A percentile compares a stretch with the other conserved stretches of the same genome.
Evolutionary conservation across 2,888 invertebrate species (phyloP).

Genomic region (Amiota minor): DNA sequence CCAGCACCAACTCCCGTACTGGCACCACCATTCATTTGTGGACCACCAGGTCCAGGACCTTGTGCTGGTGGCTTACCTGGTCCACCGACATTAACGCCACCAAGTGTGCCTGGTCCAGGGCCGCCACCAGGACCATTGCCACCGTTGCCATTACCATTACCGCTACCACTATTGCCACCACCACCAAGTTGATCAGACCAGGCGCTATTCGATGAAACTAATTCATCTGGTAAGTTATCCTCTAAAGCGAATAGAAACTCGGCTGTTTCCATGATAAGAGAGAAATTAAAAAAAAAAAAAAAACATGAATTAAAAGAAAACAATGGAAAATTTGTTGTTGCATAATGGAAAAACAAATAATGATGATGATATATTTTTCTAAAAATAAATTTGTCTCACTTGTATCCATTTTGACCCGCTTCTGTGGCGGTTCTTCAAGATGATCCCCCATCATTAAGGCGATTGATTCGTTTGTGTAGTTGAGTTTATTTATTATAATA

Average conservation of each 20-base stretch:
- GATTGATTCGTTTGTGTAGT: not conserved
- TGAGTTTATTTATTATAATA: too few species aligned
- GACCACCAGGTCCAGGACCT: constrained; percentile 85
- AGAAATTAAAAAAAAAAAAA: constrained; percentile 13
- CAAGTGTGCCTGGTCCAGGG: constrained; percentile 74
- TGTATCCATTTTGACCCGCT: constrained; percentile 88
- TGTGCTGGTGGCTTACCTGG: constrained; percentile 85
- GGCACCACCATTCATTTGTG: constrained; percentile 78
- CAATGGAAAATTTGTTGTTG: not conserved
- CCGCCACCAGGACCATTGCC: constrained; percentile 78
- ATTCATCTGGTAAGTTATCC: constrained; percentile 92
- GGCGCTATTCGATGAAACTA: constrained; percentile 81
- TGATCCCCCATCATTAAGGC: constrained; percentile 89
- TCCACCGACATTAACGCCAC: constrained; percentile 80
- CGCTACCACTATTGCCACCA: constrained; percentile 76
- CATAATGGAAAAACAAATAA: not conserved
- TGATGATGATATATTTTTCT: not conserved
- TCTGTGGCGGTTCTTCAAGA: constrained; percentile 96
- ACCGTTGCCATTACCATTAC: constrained; percentile 74
- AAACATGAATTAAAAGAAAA: constrained; percentile 36
- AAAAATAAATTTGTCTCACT: constrained; percentile 51
- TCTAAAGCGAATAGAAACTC: constrained; percentile 79
- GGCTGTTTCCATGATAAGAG: not conserved
- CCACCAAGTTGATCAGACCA: constrained; percentile 80
- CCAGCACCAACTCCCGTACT: constrained; percentile 77